A percentile compares a stretch with the other conserved stretches of the same genome.
These are phyloP conservation scores for Etheostoma nigrum DNA, from an alignment of 2,797 vertebrate genomes.

Conservation along the genomic window DNA sequence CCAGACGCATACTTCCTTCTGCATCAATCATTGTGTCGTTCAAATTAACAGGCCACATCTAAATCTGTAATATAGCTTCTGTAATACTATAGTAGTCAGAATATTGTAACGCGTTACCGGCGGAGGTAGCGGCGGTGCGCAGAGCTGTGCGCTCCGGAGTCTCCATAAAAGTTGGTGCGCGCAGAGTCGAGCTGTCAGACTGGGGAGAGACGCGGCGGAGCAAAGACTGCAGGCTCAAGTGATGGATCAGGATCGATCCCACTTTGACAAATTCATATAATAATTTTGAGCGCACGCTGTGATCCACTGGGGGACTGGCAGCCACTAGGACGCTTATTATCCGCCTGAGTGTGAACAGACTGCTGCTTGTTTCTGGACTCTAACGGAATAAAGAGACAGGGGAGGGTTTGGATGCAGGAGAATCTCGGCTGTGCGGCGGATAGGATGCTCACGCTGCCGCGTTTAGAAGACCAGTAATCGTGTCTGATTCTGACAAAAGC, in stretches of 20 bases:
- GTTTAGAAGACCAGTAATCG: background rate
- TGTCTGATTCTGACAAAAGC: slow-evolving; percentile 7
- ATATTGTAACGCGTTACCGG: slow-evolving; percentile 33
- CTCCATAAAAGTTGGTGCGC: slow-evolving; percentile 80
- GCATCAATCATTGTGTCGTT: background rate
- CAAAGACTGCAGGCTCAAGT: slow-evolving; percentile 21
- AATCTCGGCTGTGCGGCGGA: slow-evolving; percentile 31
- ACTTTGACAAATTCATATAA: background rate
- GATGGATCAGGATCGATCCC: slow-evolving; percentile 28
- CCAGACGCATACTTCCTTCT: background rate
- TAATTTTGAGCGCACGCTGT: background rate
- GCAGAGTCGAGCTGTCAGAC: slow-evolving; percentile 65
- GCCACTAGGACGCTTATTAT: slow-evolving; percentile 14
- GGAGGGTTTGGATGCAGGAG: slow-evolving; percentile 29
- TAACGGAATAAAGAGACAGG: slow-evolving; percentile 27
- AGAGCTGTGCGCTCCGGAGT: slow-evolving; percentile 63
- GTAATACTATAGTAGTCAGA: slow-evolving; percentile 47
- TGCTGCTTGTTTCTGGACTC: slow-evolving; percentile 29
- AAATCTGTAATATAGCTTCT: accelerated
- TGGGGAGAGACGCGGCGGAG: slow-evolving; percentile 56
- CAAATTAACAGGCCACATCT: background rate
- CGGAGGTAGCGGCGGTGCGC: slow-evolving; percentile 31
- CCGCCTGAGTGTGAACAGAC: background rate
- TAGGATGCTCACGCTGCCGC: slow-evolving; percentile 22
- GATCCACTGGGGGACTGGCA: slow-evolving; percentile 1